These are phyloP conservation scores for Chymomyza costata DNA, from an alignment of 1,140 invertebrate species.

Conservation along the genomic window DNA sequence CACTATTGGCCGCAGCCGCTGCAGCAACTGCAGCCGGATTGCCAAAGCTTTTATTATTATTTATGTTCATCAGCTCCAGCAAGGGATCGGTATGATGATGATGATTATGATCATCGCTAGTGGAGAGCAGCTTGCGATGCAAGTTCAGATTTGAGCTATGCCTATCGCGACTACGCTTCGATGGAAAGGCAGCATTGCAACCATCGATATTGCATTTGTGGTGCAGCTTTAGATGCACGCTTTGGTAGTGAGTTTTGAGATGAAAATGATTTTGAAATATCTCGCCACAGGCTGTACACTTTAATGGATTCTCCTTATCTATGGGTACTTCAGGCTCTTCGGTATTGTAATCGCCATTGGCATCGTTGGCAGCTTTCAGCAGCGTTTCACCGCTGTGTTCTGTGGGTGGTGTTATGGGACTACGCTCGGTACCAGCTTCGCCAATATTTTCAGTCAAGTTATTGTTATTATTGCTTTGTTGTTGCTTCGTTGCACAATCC, in stretches of 20 bases:
- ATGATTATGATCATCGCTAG: slow-evolving; percentile 77
- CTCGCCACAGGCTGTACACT: slow-evolving; percentile 94
- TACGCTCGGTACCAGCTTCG: slow-evolving; percentile 20
- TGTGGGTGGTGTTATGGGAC: slow-evolving; percentile 10
- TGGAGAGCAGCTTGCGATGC: slow-evolving; percentile 90
- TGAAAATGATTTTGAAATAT: slow-evolving; percentile 96
- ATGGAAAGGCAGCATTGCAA: slow-evolving; percentile 97
- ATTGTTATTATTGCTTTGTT: slow-evolving; percentile 18
- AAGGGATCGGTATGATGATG: slow-evolving; percentile 74
- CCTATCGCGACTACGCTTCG: slow-evolving; percentile 92
- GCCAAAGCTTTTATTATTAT: slow-evolving; percentile 64
- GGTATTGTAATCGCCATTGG: neutral
- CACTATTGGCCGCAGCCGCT: neutral
- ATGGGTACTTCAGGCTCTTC: slow-evolving; percentile 87
- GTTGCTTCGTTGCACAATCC: slow-evolving; percentile 2
- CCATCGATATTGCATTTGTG: slow-evolving; percentile 97
- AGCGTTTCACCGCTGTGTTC: too few species aligned
- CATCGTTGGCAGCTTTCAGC: slow-evolving; percentile 10
- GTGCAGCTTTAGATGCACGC: slow-evolving; percentile 96
- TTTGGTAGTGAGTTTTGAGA: slow-evolving; percentile 97
- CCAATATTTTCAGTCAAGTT: slow-evolving; percentile 6
- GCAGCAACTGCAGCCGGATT: slow-evolving; percentile 36
- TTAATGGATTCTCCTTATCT: slow-evolving; percentile 83
- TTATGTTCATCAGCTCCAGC: slow-evolving; percentile 67
- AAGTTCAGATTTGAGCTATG: slow-evolving; percentile 95